Evolutionary conservation across 1,140 invertebrate species (phyloP), one percentile per base, ranked within the genome.

Genomic region (Trichomalopsis sarcophagae): DNA sequence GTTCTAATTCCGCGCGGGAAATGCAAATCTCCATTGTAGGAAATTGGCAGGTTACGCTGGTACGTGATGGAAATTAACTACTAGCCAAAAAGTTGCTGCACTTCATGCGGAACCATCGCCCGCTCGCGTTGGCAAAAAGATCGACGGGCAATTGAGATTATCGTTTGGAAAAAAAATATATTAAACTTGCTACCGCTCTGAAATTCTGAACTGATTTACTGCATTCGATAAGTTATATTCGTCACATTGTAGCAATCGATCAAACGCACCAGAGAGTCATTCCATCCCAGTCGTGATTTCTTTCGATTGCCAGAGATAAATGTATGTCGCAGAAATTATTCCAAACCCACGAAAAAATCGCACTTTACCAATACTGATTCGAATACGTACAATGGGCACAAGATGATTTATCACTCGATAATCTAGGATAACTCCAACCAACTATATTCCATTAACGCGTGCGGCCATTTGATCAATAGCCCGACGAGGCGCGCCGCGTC

Each of bases 1-100:
- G 69, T 27, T 30, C 69, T 71, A 71, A 71, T 71, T 71, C 69
- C 23, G 23, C 13, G 27, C 13, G 13, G 69, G 23, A 71, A 71
- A 71, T 71, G 23, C 69, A 71, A 71, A 71, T 71, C 23, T 71
- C 69, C 10, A 71, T 71, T 3, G 10, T 71, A 71, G 7, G 30
- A 71, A 71, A 71, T 36, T 30, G 23, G 30, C 69, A 71, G 23
- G 2, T 30, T 71, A 33, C 47, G 47, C 27, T 71, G 30, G 21
- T 30, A 33, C 69, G 23, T 33, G 69, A 71, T 30, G 69, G 10
- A 71, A 71, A 71, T 71, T 33, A 71, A 71, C 69, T 71, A 71
- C 27, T 10, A 36, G 7, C 69, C 27, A 71, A 33, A 71, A 71
- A 71, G 11, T 14, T 50, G 13, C 13, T 13, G 0, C 47, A 10